These are phyloP conservation scores for Drosophila equinoxialis DNA, from an alignment of 1,140 invertebrate species.

Conservation along the genomic window DNA sequence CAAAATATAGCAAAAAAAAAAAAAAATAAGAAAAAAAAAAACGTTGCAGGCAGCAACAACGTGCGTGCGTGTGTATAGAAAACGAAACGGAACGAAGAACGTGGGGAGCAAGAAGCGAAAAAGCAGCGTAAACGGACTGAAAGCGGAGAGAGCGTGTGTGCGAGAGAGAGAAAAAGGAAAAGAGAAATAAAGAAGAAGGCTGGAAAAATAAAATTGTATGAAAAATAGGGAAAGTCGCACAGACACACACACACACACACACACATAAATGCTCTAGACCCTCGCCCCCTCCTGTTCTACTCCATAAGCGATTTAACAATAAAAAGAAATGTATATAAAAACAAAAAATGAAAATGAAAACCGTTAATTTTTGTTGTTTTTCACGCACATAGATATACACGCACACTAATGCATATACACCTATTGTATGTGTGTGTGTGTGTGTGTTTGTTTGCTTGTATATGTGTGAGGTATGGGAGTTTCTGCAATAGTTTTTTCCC, in stretches of 20 bases:
- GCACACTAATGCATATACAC: background rate
- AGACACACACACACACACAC: conserved; percentile 30
- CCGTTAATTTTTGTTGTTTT: conserved; percentile 15
- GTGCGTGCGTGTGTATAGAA: conserved; percentile 53
- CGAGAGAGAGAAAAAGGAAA: conserved; percentile 24
- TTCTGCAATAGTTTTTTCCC: conserved; percentile 39
- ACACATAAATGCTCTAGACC: conserved; percentile 12
- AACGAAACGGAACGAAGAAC: conserved; percentile 39
- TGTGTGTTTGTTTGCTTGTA: conserved; percentile 22
- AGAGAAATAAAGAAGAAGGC: conserved; percentile 26
- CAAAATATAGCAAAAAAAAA: conserved; percentile 55
- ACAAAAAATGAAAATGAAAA: conserved; percentile 16
- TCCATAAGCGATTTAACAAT: background rate
- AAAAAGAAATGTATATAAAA: conserved; percentile 8
- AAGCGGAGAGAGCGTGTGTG: conserved; percentile 13
- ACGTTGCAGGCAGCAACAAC: conserved; percentile 66
- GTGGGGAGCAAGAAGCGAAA: conserved; percentile 18
- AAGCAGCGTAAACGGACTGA: conserved; percentile 5
- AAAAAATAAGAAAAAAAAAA: conserved; percentile 42
- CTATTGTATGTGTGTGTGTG: conserved; percentile 6
- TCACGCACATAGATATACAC: conserved; percentile 15
- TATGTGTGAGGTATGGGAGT: conserved; percentile 17
- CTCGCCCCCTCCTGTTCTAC: background rate
- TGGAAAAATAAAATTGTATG: conserved; percentile 59
- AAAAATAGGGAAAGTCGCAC: conserved; percentile 51